These are phyloP conservation scores for Equus quagga DNA, from an alignment of 2,113 vertebrate genomes.

Conservation along the genomic window DNA sequence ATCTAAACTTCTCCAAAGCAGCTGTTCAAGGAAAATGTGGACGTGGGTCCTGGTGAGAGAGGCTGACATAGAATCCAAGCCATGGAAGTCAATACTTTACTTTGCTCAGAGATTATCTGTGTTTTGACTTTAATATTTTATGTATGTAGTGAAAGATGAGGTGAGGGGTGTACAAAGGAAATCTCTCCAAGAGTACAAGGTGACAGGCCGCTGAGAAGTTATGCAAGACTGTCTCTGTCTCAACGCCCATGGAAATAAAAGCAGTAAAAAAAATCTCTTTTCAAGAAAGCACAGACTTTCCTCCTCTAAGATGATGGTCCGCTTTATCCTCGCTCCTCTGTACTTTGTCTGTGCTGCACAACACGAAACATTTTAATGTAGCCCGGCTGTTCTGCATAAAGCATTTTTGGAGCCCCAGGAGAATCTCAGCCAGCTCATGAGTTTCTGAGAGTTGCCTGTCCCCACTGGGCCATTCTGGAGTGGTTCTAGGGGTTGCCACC, in stretches of 20 bases:
- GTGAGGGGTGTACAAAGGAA: neutral
- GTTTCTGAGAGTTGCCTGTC: neutral
- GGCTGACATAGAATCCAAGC: neutral
- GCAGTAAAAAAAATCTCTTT: fast-evolving
- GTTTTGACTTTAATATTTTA: neutral
- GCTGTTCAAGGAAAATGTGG: neutral
- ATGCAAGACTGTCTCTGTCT: neutral
- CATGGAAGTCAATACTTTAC: neutral
- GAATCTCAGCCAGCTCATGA: neutral
- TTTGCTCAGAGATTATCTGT: neutral
- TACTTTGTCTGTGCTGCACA: neutral
- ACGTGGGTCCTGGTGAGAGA: neutral
- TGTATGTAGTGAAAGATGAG: neutral
- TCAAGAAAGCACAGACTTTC: neutral
- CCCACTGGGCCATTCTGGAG: no score
- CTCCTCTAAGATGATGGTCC: neutral
- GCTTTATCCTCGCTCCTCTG: neutral
- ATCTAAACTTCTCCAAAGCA: neutral
- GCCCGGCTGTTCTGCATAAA: neutral
- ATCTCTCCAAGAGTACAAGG: neutral
- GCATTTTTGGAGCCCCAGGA: neutral
- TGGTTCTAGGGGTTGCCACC: neutral
- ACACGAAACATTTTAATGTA: neutral
- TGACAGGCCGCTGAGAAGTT: neutral
- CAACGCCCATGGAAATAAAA: neutral